These are phyloP conservation scores for Agrotis ipsilon DNA, from an alignment of 2,888 invertebrate species.

Conservation along the genomic window DNA sequence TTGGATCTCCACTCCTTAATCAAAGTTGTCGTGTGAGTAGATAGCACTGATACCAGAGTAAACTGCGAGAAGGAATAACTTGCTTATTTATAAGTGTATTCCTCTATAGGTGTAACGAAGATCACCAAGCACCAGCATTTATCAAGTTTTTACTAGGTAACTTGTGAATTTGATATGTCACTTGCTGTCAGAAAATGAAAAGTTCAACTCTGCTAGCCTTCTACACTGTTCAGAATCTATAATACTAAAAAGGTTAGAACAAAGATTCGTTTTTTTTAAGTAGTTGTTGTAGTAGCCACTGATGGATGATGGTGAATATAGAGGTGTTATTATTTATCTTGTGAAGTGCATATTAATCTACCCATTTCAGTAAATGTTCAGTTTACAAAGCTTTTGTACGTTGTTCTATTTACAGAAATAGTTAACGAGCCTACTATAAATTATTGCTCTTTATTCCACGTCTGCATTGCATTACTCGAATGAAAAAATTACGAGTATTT, in stretches of 20 bases:
- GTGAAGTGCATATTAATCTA: slow-evolving; percentile 26
- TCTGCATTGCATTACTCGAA: slow-evolving; percentile 25
- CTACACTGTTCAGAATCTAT: neutral
- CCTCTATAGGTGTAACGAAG: no score
- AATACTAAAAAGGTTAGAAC: neutral
- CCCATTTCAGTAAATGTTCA: slow-evolving; percentile 8
- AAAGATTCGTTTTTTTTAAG: neutral
- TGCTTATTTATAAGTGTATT: no score
- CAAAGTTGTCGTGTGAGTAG: no score
- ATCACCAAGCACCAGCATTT: no score
- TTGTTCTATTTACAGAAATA: slow-evolving; percentile 49
- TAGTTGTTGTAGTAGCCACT: no score
- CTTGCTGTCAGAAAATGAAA: neutral
- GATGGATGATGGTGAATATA: neutral
- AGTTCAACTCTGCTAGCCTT: no score
- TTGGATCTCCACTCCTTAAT: no score
- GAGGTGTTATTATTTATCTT: slow-evolving; percentile 10
- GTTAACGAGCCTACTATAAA: no score
- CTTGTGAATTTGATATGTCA: no score
- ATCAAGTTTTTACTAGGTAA: no score
- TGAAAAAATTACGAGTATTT: slow-evolving; percentile 48
- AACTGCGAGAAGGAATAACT: no score
- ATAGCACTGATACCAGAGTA: no score
- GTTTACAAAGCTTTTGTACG: slow-evolving; percentile 21
- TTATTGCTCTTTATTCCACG: slow-evolving; percentile 23